Evolutionary conservation across 35 echinoderm and acorn worm species (phyloP), one percentile per base, ranked within the genome.

Genomic region (Ophiothrix spiculata): DNA sequence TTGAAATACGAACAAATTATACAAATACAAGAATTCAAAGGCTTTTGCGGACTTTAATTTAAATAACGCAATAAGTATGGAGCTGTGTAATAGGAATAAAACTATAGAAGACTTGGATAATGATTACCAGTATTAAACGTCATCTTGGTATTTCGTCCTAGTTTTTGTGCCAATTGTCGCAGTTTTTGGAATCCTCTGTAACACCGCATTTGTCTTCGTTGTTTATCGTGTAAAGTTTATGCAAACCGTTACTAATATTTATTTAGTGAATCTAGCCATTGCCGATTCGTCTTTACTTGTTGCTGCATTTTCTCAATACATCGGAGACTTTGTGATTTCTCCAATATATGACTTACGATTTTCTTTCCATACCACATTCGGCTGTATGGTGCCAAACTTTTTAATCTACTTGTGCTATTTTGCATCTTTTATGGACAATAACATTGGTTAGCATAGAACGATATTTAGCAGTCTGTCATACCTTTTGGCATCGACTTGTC

Each of bases 281-380:
- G 60, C 60, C 4, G 60, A 69, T 69, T 69, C 60, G 3, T 69
- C 60, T 69, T 69, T 69, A 69, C 60, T 69, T 69, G 29, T 69
- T 28, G 60, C 8, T 4, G 10, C 25, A 4, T 69, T n/a, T n/a
- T 69, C 10, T 12, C 60, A 69, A 25, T 69, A 69, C 25, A 69
- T 69, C 29, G 60, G 60, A n/a, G 60, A 69, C 25, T 69, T 25
- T 25, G 60, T 25, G 17, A n/a, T 69, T 28, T 69, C 60, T n/a
- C 60, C 60, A 4, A 28, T 69, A 15, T 69, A 69, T 69, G 60
- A 69, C 23, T 69, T 69, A n/a, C 60, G 60, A 6, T 69, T 69
- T 19, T 69, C 60, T 4, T 69, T 69, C 29, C 60, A 69, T 1
- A 69, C 16, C 60, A 69, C 60, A 12, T 69, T 69, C 23, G 60